Conservation (phyloP, 2,113 vertebrate genomes). For the Struthio camelus region DNA sequence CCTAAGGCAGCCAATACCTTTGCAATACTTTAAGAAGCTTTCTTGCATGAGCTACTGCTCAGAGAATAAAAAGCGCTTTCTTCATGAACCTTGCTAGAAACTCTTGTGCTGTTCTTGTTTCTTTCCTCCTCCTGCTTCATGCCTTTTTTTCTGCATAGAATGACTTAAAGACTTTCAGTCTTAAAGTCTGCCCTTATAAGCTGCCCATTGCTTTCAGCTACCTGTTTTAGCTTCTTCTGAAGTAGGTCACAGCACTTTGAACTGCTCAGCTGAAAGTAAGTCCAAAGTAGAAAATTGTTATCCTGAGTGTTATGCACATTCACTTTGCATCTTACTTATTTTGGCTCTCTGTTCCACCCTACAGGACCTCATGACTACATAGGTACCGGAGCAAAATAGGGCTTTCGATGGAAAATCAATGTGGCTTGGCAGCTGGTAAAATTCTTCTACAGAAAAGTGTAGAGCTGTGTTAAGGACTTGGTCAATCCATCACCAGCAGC, state of each 20-base stretch:
- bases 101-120: not conserved
- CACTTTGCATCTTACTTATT: not conserved
- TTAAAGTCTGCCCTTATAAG: not conserved
- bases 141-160: not conserved
- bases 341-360: not conserved
- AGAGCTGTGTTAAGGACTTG: not conserved
- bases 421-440: constrained; percentile 30
- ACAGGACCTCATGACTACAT: not conserved
- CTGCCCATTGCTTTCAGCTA: not conserved
- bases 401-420: constrained; percentile 26
- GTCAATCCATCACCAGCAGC: not conserved
- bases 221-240: not conserved
- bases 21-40: not conserved
- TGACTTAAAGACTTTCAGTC: not conserved
- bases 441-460: not conserved
- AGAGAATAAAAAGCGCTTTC: not conserved
- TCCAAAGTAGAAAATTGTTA: not conserved
- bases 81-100: not conserved
- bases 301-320: not conserved
- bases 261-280: not conserved
- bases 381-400: not conserved
- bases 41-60: not conserved
- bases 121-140: not conserved
- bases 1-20: constrained; percentile 1
- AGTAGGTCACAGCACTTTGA: not conserved